These are phyloP conservation scores for Germaria angustata DNA, from an alignment of 2,888 invertebrate species.

Conservation along the genomic window DNA sequence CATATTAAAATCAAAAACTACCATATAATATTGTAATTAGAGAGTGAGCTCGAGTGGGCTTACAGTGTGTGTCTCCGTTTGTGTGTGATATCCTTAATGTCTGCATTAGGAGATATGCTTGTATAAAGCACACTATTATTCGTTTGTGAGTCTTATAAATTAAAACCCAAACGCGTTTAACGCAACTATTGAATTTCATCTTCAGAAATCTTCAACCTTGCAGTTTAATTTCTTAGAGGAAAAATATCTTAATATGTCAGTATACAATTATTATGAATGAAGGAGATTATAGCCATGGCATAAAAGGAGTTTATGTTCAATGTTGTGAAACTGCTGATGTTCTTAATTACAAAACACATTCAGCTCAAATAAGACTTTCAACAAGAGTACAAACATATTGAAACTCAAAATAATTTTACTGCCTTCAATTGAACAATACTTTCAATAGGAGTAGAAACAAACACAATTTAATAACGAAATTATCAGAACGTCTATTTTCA, in stretches of 20 bases:
- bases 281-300: conserved; percentile 32
- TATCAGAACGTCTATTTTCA: too few species aligned
- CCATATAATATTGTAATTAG: too few species aligned
- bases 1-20: too few species aligned
- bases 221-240: conserved; percentile 6
- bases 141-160: too few species aligned
- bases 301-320: conserved; percentile 49
- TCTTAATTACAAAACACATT: conserved; percentile 52
- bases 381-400: not conserved
- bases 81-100: not conserved
- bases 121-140: conserved; percentile 9
- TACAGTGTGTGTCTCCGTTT: not conserved
- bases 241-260: conserved; percentile 50
- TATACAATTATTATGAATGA: conserved; percentile 26
- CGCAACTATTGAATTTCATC: conserved; percentile 10
- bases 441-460: too few species aligned
- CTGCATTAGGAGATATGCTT: not conserved
- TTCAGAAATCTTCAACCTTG: conserved; percentile 24
- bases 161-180: conserved; percentile 11
- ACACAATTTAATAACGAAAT: too few species aligned
- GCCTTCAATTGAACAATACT: too few species aligned
- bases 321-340: conserved; percentile 48
- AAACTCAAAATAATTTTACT: not conserved
- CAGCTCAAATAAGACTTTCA: not conserved
- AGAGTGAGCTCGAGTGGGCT: too few species aligned